phyloP scores from a whole-genome alignment of 2,888 invertebrate genomes.

The Apodemia duryi region DNA sequence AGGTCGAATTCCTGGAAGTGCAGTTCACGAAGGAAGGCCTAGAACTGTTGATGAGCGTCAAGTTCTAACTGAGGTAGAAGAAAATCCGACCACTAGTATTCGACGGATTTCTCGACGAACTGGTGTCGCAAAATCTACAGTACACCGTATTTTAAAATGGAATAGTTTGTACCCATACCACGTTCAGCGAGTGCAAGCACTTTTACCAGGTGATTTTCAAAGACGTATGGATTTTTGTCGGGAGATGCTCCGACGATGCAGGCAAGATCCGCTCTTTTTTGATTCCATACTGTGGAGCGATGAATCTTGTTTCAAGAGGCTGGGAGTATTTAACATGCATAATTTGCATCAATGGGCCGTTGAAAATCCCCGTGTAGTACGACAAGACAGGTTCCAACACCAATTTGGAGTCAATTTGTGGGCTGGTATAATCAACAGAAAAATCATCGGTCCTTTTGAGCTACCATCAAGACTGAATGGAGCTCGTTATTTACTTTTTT shows the following conservation, averaged over 20 bases:
- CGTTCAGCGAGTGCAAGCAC: conserved; percentile 9
- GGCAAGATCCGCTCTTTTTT: conserved; percentile 8
- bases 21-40: conserved; percentile 12
- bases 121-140: conserved; percentile 5
- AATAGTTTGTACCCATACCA: conserved; percentile 7
- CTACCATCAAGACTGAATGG: no score
- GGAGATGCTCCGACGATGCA: conserved; percentile 4
- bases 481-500: no score
- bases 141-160: no score
- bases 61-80: conserved; percentile 7
- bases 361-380: neutral
- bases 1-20: conserved; percentile 12
- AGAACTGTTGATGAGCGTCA: conserved; percentile 11
- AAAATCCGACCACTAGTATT: conserved; percentile 10
- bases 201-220: conserved; percentile 1
- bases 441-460: no score
- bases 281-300: neutral
- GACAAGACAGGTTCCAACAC: neutral
- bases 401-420: neutral
- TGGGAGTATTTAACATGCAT: neutral
- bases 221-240: conserved; percentile 7
- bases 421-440: neutral
- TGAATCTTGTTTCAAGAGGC: conserved; percentile 8
- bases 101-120: conserved; percentile 12
- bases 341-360: neutral